phyloP scores from a whole-genome alignment of 2,888 invertebrate species.

The Beris morrisii region DNA sequence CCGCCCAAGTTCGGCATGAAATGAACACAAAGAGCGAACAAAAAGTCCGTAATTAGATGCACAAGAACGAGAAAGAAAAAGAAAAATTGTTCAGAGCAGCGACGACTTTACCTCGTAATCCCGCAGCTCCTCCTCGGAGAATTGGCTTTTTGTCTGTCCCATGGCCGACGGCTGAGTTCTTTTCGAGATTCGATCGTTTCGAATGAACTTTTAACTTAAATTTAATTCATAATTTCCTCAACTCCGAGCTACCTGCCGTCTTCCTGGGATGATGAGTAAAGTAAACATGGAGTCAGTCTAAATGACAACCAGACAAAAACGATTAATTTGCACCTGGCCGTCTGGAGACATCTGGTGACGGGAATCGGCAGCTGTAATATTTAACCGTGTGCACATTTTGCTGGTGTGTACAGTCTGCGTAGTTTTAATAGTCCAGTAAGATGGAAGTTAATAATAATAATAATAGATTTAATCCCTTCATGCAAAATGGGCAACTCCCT shows the following conservation, averaged over 20 bases:
- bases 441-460: no score
- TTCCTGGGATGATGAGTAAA: neutral
- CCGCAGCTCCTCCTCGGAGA: slow-evolving; percentile 84
- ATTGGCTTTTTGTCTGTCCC: slow-evolving; percentile 83
- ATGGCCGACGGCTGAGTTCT: slow-evolving; percentile 54
- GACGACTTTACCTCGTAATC: slow-evolving; percentile 75
- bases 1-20: slow-evolving; percentile 20
- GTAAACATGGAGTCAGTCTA: neutral
- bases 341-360: no score
- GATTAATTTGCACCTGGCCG: neutral
- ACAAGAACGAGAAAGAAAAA: slow-evolving; percentile 33
- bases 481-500: no score
- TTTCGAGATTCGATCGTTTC: slow-evolving; percentile 14
- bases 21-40: slow-evolving; percentile 6
- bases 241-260: neutral
- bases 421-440: no score
- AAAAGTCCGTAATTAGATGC: slow-evolving; percentile 6
- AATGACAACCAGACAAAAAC: neutral
- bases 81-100: slow-evolving; percentile 14
- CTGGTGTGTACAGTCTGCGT: no score
- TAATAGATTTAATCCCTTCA: no score
- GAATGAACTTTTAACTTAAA: neutral
- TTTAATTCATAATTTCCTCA: slow-evolving; percentile 17
- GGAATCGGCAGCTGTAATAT: no score
- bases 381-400: no score